Base-by-base conservation (phyloP, 2,888 invertebrate species). In the Melieria omissa region DNA sequence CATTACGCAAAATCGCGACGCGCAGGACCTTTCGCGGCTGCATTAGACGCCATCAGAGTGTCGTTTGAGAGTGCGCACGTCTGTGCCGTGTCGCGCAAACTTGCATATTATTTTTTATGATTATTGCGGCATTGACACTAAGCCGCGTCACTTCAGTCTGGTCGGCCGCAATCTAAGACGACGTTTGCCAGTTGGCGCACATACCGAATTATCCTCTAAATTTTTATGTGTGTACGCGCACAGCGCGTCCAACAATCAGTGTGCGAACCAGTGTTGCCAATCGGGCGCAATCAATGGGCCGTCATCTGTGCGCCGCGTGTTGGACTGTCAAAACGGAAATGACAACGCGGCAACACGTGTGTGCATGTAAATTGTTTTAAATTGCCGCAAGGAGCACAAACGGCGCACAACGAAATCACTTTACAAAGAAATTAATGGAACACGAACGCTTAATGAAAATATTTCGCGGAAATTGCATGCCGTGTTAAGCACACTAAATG, bases 391-490 rank as follows among this genome's bases (percentile, higher is more conserved):
- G 49, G 52, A 60, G 44, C 16, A 8, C 54, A 57, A 52, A 47
- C 16, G 61, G 41, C 10, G 14, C 10, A 63, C 7, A 47, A 49
- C 55, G 9, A 45, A 61, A 55, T 55, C 5, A 42, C 45, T 55
- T n/a, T 63, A 7, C 5, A 47, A 64, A 16, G 42, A 42, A 60
- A 42, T 49, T 16, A 55, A 14, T 14, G 16, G n/a, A 10, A 54
- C 55, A 29, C 16, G 41, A 47, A n/a, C 49, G 10, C 5, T 57
- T 47, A 70, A 41, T 57, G 41, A 57, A 64, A 57, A 47, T 70
- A 58, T 64, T 70, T 70, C 60, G 58, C 73, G 76, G 75, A 76
- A 73, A 75, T 76, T 74, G 75, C 75, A 75, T 74, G 75, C 61
- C 72, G 62, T 71, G 62, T 29, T 29, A 29, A 29, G 29, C 29